Base-by-base conservation (phyloP, 2,888 invertebrate species). In the Pristionchus maxplancki region DNA sequence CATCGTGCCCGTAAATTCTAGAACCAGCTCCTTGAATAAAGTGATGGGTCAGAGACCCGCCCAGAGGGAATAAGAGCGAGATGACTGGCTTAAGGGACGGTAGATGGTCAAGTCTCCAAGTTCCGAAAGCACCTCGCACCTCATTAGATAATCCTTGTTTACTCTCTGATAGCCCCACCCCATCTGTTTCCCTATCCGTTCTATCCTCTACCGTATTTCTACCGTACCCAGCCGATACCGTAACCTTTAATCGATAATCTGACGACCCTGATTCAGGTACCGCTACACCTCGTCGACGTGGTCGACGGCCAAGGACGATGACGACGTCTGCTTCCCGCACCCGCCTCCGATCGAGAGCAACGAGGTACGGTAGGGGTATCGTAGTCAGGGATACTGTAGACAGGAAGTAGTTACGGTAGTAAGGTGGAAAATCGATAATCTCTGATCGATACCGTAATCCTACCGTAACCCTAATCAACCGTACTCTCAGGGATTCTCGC, bases 311-410 rank as follows among this genome's bases (percentile, higher is more conserved):
- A 28, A 15, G 8, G 82, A 50, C 53, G 82, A 83, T 34, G 50
- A 53, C 37, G 34, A 50, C 82, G 28, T 24, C 28, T 50, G 82
- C 53, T 58, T 83, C 53, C 82, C 82, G 31, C 6, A 15, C 3
- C 11, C 82, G 31, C 44, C 28, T 0, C 31, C 50, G 20, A 24
- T 83, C 53, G 82, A 53, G 28, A 50, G 44, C 82, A 83, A 83
- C 34, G 82, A 83, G 44, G 83, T 83, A 74, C 78, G 78, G 78
- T 78, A 78, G 44, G 13, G 20, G 24, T n/a, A n/a, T n/a, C n/a
- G n/a, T n/a, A n/a, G n/a, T n/a, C n/a, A 11, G 37, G 20, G 40
- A 37, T 74, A 44, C 20, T 34, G 74, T 40, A 74, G 71, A 17
- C 5, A 17, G 6, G 8, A 5, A 17, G 6, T 28, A 67, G 4